These are phyloP conservation scores for Pterobdella sp. DNA, from an alignment of 2,888 invertebrate genomes.

Conservation along the genomic window DNA sequence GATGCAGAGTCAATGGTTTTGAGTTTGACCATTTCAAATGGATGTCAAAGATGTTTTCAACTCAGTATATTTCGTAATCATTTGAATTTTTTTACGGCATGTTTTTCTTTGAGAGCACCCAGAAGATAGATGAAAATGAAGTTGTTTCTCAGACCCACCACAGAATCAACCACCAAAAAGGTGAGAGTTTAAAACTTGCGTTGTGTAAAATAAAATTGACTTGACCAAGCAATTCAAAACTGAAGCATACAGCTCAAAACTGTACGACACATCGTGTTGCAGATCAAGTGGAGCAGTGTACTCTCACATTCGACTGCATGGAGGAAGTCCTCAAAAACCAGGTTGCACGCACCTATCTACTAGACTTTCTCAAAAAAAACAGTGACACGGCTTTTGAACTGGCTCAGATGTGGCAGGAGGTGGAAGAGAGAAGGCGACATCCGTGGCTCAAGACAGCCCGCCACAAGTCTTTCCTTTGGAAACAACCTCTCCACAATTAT, in stretches of 20 bases:
- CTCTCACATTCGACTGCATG: background rate
- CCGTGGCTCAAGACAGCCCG: background rate
- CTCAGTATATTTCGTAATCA: too few species aligned
- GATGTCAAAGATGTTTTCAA: too few species aligned
- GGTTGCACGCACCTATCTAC: conserved; percentile 15
- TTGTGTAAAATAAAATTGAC: too few species aligned
- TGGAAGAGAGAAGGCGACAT: conserved; percentile 5
- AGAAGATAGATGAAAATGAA: conserved; percentile 5
- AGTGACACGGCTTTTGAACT: conserved; percentile 9
- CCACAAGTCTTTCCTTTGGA: background rate
- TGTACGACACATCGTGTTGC: background rate
- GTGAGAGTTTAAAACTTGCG: too few species aligned
- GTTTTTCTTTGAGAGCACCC: conserved; percentile 6
- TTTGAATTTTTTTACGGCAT: too few species aligned
- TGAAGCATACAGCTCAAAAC: background rate
- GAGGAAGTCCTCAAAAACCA: conserved; percentile 19
- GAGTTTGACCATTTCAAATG: too few species aligned
- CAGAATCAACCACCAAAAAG: too few species aligned
- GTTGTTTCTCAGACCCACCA: background rate
- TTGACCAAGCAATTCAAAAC: too few species aligned
- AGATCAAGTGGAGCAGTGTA: background rate
- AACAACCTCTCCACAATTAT: background rate
- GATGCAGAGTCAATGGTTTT: too few species aligned
- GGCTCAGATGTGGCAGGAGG: conserved; percentile 17
- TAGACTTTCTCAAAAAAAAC: conserved; percentile 4